A percentile compares a stretch with the other conserved stretches of the same genome.
Conservation (phyloP, 2,888 invertebrate species). For the Sphaerophoria taeniata region DNA sequence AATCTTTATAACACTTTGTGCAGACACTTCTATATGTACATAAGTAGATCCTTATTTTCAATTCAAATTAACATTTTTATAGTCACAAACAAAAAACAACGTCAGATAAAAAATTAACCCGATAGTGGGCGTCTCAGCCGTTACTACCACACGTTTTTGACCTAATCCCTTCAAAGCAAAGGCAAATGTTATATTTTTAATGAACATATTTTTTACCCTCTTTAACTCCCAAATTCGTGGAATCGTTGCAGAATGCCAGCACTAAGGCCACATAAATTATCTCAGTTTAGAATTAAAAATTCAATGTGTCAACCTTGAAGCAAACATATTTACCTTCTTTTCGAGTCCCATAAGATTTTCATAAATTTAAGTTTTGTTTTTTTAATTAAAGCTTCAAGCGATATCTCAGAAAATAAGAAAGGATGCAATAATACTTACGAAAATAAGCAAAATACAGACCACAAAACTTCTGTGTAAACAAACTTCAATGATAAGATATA, state of each 20-base stretch:
- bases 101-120: too few relatives aligned
- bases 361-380: neutral
- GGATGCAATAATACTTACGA: slow-evolving; percentile 21
- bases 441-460: slow-evolving; percentile 4
- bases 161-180: neutral
- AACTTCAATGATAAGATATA: slow-evolving; percentile 35
- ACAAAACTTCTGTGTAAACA: slow-evolving; percentile 53
- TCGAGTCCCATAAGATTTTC: neutral
- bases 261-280: neutral
- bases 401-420: slow-evolving; percentile 24
- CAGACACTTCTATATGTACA: too few relatives aligned
- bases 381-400: slow-evolving; percentile 1
- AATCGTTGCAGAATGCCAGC: neutral
- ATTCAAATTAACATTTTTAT: too few relatives aligned
- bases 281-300: neutral
- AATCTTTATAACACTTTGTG: too few relatives aligned
- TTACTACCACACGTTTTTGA: too few relatives aligned
- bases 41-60: too few relatives aligned
- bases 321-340: neutral
- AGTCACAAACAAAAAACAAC: too few relatives aligned
- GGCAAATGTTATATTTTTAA: neutral
- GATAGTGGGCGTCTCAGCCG: too few relatives aligned
- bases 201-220: neutral
- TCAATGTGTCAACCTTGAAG: neutral
- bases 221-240: neutral